Percentiles rank a stretch among this genome's conserved stretches.
Evolutionary conservation across 2,888 invertebrate species (phyloP).

Genomic region (Drosophila paranaensis): DNA sequence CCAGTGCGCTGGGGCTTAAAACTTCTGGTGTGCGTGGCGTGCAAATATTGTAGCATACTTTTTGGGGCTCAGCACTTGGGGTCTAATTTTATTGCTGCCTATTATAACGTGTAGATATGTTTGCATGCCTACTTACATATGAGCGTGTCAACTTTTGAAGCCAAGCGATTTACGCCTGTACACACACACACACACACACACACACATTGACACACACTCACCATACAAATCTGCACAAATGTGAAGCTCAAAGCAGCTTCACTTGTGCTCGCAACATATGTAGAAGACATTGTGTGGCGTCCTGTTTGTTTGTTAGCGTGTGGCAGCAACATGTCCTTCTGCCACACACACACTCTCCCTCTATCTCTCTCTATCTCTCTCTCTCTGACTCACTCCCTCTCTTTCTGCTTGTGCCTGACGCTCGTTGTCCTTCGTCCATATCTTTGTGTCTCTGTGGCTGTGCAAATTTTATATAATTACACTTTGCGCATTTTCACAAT

Average conservation of each 20-base stretch:
- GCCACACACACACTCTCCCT: neutral
- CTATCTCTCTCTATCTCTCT: neutral
- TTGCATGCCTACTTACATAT: constrained; percentile 26
- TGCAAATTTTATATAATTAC: constrained; percentile 80
- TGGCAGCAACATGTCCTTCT: constrained; percentile 32
- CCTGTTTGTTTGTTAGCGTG: constrained; percentile 72
- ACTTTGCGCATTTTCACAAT: constrained; percentile 82
- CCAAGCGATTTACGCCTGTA: constrained; percentile 64
- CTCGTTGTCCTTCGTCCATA: constrained; percentile 17
- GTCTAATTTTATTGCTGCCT: constrained; percentile 74
- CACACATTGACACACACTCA: constrained; percentile 8
- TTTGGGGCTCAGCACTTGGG: constrained; percentile 56
- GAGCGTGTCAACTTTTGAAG: constrained; percentile 77
- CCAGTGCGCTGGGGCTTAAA: constrained; percentile 43
- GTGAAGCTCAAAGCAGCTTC: constrained; percentile 56
- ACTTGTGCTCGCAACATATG: constrained; percentile 64
- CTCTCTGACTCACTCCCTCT: neutral
- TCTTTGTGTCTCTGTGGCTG: constrained; percentile 56
- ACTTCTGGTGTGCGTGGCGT: constrained; percentile 54
- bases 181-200: constrained; percentile 17
- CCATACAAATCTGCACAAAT: constrained; percentile 16
- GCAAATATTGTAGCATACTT: constrained; percentile 72
- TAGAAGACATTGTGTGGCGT: constrained; percentile 67
- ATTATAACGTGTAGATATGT: constrained; percentile 54
- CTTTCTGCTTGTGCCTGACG: neutral